Evolutionary conservation across 2,888 invertebrate species (phyloP).

Genomic region (Agrochola lota): DNA sequence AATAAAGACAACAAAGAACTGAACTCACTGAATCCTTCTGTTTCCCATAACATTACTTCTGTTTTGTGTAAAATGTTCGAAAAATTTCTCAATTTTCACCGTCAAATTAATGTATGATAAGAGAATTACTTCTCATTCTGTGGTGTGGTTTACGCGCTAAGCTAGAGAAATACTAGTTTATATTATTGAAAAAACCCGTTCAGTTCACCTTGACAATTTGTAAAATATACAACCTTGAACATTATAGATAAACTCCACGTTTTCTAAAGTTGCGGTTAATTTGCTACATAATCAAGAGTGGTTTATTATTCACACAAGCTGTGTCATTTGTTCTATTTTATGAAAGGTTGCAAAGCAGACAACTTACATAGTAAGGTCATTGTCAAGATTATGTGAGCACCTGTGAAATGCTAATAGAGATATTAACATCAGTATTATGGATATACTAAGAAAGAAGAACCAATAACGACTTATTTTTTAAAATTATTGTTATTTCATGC

Average conservation of each 20-base stretch:
- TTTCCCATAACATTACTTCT: no score
- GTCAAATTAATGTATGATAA: no score
- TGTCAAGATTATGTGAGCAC: conserved; percentile 18
- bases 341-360: conserved; percentile 21
- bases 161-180: background rate
- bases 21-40: no score
- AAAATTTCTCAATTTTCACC: no score
- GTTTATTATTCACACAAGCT: conserved; percentile 11
- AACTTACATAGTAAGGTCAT: conserved; percentile 36
- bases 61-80: no score
- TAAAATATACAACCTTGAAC: background rate
- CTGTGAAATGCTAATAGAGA: conserved; percentile 32
- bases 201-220: background rate
- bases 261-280: background rate
- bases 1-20: no score
- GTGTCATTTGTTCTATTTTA: conserved; percentile 35
- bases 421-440: background rate
- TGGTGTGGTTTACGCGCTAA: background rate
- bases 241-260: background rate
- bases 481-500: background rate
- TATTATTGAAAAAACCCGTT: background rate
- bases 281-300: background rate
- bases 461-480: background rate
- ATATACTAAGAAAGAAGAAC: background rate
- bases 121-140: background rate